Evolutionary conservation across 2,888 invertebrate genomes (phyloP).

Genomic region (Empis livida): DNA sequence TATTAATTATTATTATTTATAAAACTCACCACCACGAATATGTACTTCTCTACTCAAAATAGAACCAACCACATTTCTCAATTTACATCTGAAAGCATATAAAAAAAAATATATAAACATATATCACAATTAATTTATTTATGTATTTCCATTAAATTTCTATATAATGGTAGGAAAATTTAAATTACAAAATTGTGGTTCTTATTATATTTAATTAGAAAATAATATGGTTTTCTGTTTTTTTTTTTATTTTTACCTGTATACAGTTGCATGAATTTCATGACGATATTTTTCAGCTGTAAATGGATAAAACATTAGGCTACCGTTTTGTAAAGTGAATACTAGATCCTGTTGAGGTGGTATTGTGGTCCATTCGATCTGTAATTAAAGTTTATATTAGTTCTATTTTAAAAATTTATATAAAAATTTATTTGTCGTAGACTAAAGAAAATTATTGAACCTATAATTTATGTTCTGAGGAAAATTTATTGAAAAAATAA

Average conservation of each 20-base stretch:
- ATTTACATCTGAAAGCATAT: slow-evolving; percentile 37
- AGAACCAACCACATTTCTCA: slow-evolving; percentile 57
- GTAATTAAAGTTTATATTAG: slow-evolving; percentile 12
- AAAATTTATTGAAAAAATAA: no score
- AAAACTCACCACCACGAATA: slow-evolving; percentile 70
- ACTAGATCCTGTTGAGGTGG: slow-evolving; percentile 56
- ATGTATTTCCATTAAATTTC: neutral
- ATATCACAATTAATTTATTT: neutral
- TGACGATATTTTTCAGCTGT: slow-evolving; percentile 65
- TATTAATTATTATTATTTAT: no score
- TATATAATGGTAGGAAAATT: neutral
- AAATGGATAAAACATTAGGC: slow-evolving; percentile 76
- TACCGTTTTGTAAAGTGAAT: slow-evolving; percentile 66
- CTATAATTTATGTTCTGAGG: neutral
- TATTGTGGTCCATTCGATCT: slow-evolving; percentile 67
- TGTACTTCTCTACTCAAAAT: slow-evolving; percentile 76
- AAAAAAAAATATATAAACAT: neutral
- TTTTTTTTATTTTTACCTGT: slow-evolving; percentile 42
- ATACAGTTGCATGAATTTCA: slow-evolving; percentile 73
- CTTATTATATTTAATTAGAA: neutral
- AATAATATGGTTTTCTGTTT: neutral
- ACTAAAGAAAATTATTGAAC: neutral
- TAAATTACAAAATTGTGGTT: neutral
- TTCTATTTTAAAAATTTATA: no score
- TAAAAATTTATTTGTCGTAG: no score